A percentile compares a stretch with the other conserved stretches of the same genome.
These are phyloP conservation scores for Semaprochilodus insignis DNA, from an alignment of 2,797 vertebrate genomes.

Conservation along the genomic window DNA sequence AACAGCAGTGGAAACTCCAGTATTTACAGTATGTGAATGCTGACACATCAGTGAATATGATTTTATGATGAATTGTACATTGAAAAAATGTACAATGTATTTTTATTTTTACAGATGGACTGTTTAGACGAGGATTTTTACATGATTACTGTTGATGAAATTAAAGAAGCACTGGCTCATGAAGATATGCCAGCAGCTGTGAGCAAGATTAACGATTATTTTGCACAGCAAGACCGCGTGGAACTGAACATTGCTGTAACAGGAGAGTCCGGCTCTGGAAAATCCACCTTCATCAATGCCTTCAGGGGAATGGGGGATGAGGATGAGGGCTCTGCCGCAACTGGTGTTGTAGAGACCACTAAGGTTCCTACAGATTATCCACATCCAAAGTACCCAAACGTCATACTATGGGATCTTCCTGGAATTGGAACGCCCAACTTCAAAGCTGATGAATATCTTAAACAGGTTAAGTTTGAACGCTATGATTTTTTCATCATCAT, in stretches of 20 bases:
- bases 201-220: conserved; percentile 49
- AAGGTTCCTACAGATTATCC: conserved; percentile 56
- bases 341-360: conserved; percentile 60
- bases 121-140: not conserved
- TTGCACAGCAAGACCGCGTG: conserved; percentile 48
- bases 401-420: conserved; percentile 81
- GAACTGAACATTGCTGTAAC: conserved; percentile 62
- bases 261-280: conserved; percentile 63
- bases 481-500: conserved; percentile 80
- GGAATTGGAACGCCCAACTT: conserved; percentile 75
- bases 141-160: not conserved
- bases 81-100: not conserved
- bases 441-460: conserved; percentile 72
- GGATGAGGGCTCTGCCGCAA: conserved; percentile 52
- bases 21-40: too few relatives aligned
- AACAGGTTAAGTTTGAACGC: conserved; percentile 68
- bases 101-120: not conserved
- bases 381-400: conserved; percentile 70
- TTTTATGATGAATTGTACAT: too few relatives aligned
- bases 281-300: conserved; percentile 64
- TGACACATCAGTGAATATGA: too few relatives aligned
- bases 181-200: conserved; percentile 48
- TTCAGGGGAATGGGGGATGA: conserved; percentile 58
- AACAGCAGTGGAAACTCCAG: too few relatives aligned
- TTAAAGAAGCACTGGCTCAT: conserved; percentile 45